phyloP scores from a whole-genome alignment of 2,113 vertebrate species.

The Chloropsis cyanopogon region DNA sequence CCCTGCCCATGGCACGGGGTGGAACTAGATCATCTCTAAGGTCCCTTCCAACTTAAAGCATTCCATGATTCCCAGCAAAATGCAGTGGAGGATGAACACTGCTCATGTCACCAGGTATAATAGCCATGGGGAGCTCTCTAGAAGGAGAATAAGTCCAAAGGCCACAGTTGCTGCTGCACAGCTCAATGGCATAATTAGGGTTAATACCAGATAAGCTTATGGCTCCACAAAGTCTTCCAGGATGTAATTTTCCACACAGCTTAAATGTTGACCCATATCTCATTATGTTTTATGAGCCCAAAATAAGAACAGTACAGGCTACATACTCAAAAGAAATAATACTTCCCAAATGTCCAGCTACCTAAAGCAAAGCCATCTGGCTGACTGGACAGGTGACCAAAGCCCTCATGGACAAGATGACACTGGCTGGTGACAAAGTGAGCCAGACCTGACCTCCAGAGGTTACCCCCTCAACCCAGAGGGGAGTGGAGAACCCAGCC shows the following conservation, averaged over 20 bases:
- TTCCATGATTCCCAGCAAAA: neutral
- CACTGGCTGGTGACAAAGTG: accelerated
- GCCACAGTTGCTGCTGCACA: neutral
- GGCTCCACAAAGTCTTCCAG: constrained; percentile 58
- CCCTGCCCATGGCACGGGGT: neutral
- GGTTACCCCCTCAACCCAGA: neutral
- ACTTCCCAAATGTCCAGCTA: constrained; percentile 10
- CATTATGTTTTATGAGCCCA: constrained; percentile 48
- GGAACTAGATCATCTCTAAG: neutral
- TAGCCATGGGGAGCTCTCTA: accelerated
- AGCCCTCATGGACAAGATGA: neutral
- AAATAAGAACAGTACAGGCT: neutral
- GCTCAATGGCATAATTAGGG: neutral
- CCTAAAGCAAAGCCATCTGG: neutral
- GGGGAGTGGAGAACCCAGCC: neutral
- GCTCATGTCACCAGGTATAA: neutral
- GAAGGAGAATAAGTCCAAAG: neutral
- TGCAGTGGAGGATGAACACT: accelerated
- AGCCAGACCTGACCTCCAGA: neutral
- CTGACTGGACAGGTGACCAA: neutral
- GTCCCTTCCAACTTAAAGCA: neutral
- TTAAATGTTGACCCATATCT: constrained; percentile 42
- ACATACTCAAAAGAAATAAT: neutral
- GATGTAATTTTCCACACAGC: constrained; percentile 36
- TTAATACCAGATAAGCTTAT: constrained; percentile 26